Evolutionary conservation across 2,888 invertebrate genomes (phyloP), one percentile per base, ranked within the genome.

Genomic region (Atethmia centrago): DNA sequence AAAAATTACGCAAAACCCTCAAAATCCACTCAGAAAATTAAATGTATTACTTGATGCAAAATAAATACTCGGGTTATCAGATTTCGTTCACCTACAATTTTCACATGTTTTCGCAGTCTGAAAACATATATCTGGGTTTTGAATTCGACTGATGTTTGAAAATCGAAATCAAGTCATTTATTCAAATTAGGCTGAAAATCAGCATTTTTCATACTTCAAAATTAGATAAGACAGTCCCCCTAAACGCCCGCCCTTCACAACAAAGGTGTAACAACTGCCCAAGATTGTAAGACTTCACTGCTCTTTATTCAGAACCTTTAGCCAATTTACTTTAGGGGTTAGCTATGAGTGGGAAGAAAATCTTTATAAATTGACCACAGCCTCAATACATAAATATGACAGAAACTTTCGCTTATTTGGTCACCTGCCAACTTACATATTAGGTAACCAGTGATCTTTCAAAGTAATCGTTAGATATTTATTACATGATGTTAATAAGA

Each of bases 11-110:
- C 16, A 21, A 62, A 68, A 83, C 62, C 36, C 71, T 51, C 55
- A 65, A 71, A 80, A 42, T 67, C 51, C 47, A 68, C 56, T 79
- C 53, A 25, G 40, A 73, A 83, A 72, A 80, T 83, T 80, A 68
- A 79, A 63, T 12, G 65, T 64, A 56, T 79, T 59, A 71, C 66
- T 71, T 79, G 45, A 53, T 65, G 53, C 71, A n/a, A 5, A 53
- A 62, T 31, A 56, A 66, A 70, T 65, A 53, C 21, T 53, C 14
- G 8, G 36, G 9, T 74, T 51, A 51, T 28, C 80, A 36, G 7
- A 63, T 36, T 55, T 40, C 42, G 14, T 25, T 65, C 8, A 28
- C 36, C 4, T 42, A 31, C 16, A 55, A n/a, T 74, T 62, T 62
- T 53, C 2, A 16, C 4, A 21, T 55, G n/a, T n/a, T 14, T 40